phyloP scores from a whole-genome alignment of 2,113 vertebrate species.

The Microtus richardsoni region DNA sequence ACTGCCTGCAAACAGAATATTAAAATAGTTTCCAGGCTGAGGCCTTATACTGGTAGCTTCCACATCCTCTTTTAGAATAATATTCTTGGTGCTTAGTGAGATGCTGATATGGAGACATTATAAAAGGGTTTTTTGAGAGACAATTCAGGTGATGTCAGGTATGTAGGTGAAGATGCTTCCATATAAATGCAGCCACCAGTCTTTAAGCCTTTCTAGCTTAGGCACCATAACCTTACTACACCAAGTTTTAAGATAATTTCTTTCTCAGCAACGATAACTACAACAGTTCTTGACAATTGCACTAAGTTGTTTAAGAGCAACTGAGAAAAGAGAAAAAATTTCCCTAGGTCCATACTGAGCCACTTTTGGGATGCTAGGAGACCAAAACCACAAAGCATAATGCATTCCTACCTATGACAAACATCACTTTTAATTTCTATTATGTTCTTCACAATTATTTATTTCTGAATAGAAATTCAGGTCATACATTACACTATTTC shows the following conservation, averaged over 20 bases:
- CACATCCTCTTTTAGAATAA: neutral
- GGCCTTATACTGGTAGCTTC: neutral
- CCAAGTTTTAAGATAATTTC: conserved; percentile 15
- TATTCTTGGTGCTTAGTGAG: conserved; percentile 1
- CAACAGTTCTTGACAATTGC: conserved; percentile 20
- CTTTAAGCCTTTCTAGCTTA: conserved; percentile 6
- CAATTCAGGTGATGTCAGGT: conserved; percentile 1
- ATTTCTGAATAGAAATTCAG: conserved; percentile 44
- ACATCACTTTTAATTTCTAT: conserved; percentile 11
- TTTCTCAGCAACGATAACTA: conserved; percentile 22
- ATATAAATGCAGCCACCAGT: neutral
- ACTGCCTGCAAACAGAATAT: neutral
- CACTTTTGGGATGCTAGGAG: neutral
- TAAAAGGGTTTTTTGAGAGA: neutral
- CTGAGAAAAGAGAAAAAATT: conserved; percentile 3
- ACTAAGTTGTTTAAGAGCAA: neutral
- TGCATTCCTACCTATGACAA: neutral
- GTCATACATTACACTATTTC: neutral
- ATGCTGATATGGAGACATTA: conserved; percentile 25
- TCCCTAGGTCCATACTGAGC: neutral
- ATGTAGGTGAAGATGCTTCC: neutral
- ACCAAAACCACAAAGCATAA: conserved; percentile 7
- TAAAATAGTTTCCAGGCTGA: neutral
- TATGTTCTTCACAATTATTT: conserved; percentile 28
- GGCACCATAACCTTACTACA: neutral